Conservation (phyloP, 2,113 vertebrate species). For the Cryptoleucopteryx plumbea region DNA sequence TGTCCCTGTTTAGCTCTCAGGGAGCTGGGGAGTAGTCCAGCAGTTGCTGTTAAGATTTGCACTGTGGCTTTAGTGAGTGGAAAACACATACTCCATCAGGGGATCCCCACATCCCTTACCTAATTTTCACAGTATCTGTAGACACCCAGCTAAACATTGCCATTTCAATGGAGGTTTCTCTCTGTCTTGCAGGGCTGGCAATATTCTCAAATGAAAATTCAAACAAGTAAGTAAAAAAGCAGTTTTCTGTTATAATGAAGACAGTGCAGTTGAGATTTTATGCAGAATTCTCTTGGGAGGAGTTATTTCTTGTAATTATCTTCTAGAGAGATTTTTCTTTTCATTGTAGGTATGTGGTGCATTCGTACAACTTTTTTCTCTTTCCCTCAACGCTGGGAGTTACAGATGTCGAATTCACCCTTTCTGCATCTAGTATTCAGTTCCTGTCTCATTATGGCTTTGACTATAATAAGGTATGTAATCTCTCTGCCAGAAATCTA, state of each 20-base stretch:
- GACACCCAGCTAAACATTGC: background rate
- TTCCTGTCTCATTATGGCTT: constrained; percentile 76
- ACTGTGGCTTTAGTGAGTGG: background rate
- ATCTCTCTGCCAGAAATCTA: background rate
- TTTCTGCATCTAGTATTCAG: constrained; percentile 71
- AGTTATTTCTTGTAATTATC: background rate
- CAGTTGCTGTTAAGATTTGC: background rate
- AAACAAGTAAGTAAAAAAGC: constrained; percentile 65
- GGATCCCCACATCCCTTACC: background rate
- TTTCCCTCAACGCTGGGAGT: constrained; percentile 70
- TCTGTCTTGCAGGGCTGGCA: constrained; percentile 63
- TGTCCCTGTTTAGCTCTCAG: background rate
- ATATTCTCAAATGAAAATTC: constrained; percentile 67
- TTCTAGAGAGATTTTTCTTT: background rate
- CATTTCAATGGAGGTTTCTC: background rate
- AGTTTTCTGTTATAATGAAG: background rate
- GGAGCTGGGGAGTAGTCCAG: background rate
- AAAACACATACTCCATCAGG: background rate
- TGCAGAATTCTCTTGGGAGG: background rate
- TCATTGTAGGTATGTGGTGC: constrained; percentile 65
- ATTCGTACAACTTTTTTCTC: constrained; percentile 77
- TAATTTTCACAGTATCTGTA: background rate
- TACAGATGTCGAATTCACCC: constrained; percentile 66
- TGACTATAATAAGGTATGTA: constrained; percentile 75
- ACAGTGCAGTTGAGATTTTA: background rate